Evolutionary conservation across 2,113 vertebrate species (phyloP).

Genomic region (Neofelis nebulosa): DNA sequence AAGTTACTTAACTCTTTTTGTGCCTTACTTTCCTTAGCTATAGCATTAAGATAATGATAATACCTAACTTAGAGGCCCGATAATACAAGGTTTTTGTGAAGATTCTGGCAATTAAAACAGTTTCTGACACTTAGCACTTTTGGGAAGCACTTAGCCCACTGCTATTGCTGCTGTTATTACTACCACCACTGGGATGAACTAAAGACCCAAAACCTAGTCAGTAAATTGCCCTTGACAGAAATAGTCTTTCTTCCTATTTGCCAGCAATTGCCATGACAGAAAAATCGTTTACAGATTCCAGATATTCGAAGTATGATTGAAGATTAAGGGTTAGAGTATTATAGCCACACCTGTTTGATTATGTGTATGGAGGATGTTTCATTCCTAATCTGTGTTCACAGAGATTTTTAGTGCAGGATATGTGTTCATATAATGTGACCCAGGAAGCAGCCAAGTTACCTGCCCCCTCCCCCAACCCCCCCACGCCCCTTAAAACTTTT

Average conservation of each 20-base stretch:
- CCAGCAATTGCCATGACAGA: constrained; percentile 20
- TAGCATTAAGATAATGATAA: background rate
- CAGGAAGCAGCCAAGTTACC: background rate
- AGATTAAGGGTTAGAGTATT: constrained; percentile 2
- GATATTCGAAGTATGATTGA: background rate
- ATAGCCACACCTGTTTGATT: background rate
- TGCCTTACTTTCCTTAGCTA: background rate
- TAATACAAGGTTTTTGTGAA: background rate
- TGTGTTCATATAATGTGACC: background rate
- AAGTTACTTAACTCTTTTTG: background rate
- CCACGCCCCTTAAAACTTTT: background rate
- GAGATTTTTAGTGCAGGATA: background rate
- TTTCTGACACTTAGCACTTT: background rate
- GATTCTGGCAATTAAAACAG: background rate
- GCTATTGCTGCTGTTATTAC: background rate
- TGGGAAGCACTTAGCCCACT: background rate
- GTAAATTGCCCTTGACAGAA: constrained; percentile 42
- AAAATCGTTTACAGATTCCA: constrained; percentile 16
- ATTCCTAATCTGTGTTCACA: constrained; percentile 22
- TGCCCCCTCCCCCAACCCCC: too few species aligned
- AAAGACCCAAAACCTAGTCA: constrained; percentile 19
- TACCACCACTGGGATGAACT: background rate
- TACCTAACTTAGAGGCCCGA: background rate
- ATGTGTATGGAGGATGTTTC: background rate
- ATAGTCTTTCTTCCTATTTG: constrained; percentile 12